Percentiles rank a stretch among this genome's conserved stretches.
phyloP scores from a whole-genome alignment of 37 sponge, comb jelly and placozoan genomes.

The Bolinopsis microptera region DNA sequence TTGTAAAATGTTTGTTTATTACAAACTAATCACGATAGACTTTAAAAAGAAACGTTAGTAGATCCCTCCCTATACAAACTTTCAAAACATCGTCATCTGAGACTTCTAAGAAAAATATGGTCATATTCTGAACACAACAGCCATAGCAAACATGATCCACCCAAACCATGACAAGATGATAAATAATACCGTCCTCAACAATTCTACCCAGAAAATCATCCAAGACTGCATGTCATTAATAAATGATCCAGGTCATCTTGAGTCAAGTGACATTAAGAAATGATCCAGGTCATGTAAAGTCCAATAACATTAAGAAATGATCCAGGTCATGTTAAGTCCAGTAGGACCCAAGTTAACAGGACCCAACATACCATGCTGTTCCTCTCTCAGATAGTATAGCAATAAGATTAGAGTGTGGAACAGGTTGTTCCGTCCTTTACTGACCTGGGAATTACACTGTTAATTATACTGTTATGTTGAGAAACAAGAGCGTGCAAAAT shows the following conservation, averaged over 20 bases:
- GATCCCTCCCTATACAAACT: too few species aligned
- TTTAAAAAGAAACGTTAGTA: too few species aligned
- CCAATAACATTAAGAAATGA: conserved; percentile 71
- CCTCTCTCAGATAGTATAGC: conserved; percentile 73
- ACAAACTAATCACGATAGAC: too few species aligned
- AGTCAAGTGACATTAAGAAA: not conserved
- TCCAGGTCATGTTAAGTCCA: conserved; percentile 80
- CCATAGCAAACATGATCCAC: too few species aligned
- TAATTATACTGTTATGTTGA: not conserved
- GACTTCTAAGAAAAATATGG: too few species aligned
- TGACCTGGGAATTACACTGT: not conserved
- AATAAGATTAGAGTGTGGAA: conserved; percentile 81
- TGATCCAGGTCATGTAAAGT: conserved; percentile 72
- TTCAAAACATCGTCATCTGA: too few species aligned
- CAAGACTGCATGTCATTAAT: not conserved
- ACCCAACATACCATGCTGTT: conserved; percentile 82
- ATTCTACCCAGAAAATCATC: not conserved
- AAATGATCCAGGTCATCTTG: not conserved
- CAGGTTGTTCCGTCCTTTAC: conserved; percentile 84
- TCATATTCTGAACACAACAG: too few species aligned
- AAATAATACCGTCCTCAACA: not conserved
- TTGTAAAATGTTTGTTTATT: too few species aligned
- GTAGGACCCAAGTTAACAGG: conserved; percentile 75
- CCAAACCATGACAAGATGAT: not conserved
- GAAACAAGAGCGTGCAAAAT: not conserved